Conservation (phyloP, 2,888 invertebrate species). For the Alsophila aescularia region DNA sequence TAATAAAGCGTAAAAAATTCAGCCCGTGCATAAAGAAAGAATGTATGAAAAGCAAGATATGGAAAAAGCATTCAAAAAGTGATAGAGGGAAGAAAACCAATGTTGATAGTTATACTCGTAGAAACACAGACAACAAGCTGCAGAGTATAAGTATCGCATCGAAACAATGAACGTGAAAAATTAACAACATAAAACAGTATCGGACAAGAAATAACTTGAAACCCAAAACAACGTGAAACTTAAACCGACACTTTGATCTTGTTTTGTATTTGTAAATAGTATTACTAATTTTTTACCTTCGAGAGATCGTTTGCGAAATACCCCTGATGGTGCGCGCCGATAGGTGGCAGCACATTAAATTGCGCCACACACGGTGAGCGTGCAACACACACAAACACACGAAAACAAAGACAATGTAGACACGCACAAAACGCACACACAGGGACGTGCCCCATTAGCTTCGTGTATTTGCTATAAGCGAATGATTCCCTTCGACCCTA, state of each 20-base stretch:
- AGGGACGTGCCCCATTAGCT: constrained; percentile 76
- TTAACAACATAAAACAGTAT: constrained; percentile 56
- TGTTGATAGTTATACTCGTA: constrained; percentile 70
- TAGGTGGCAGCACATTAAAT: constrained; percentile 78
- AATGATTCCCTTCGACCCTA: constrained; percentile 39
- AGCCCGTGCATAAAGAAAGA: constrained; percentile 82
- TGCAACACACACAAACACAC: constrained; percentile 86
- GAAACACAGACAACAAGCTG: constrained; percentile 35
- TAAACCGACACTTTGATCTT: constrained; percentile 71
- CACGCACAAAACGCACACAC: constrained; percentile 83
- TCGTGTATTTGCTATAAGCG: constrained; percentile 83
- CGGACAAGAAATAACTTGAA: constrained; percentile 59
- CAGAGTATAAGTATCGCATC: constrained; percentile 69
- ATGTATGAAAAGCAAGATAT: constrained; percentile 81
- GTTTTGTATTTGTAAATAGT: constrained; percentile 66
- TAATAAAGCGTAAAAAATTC: constrained; percentile 76
- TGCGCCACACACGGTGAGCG: constrained; percentile 85
- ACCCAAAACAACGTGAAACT: constrained; percentile 66
- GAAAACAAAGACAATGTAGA: constrained; percentile 85
- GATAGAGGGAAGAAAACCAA: constrained; percentile 71
- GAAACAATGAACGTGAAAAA: constrained; percentile 67
- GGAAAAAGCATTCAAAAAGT: constrained; percentile 80
- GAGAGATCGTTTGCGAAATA: constrained; percentile 98
- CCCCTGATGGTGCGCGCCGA: constrained; percentile 88
- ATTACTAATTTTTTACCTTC: constrained; percentile 92